These are phyloP conservation scores for Dryoscopus gambensis DNA, from an alignment of 2,113 vertebrate genomes.

Conservation along the genomic window DNA sequence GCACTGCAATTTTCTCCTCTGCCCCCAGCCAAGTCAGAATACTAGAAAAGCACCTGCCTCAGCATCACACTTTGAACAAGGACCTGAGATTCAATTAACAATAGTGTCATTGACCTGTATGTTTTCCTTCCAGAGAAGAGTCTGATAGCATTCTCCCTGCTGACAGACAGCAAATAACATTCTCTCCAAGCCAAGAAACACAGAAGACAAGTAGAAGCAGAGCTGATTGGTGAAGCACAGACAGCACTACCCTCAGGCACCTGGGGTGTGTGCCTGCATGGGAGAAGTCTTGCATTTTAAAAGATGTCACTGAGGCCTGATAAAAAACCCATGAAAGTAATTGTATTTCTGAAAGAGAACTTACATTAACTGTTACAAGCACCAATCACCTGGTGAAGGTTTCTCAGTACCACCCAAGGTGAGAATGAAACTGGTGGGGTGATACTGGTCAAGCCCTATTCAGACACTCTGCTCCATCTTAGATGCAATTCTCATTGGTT, in stretches of 20 bases:
- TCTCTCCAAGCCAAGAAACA: neutral
- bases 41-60: neutral
- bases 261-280: neutral
- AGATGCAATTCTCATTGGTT: neutral
- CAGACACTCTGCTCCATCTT: neutral
- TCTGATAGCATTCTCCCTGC: neutral
- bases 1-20: neutral
- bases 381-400: conserved; percentile 10
- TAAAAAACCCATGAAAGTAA: neutral
- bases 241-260: neutral
- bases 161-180: neutral
- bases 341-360: conserved; percentile 33
- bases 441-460: neutral
- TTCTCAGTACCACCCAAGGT: conserved; percentile 50
- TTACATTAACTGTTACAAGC: conserved; percentile 24
- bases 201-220: neutral
- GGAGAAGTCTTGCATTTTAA: neutral
- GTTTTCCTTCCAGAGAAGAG: neutral
- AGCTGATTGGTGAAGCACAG: neutral
- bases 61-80: neutral
- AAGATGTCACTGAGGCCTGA: neutral
- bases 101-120: neutral
- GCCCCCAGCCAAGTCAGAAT: neutral
- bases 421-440: conserved; percentile 44
- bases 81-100: neutral